Evolutionary conservation across 35 echinoderm and acorn worm genomes (phyloP), one percentile per base, ranked within the genome.

Genomic region (Holothuria glaberrima): DNA sequence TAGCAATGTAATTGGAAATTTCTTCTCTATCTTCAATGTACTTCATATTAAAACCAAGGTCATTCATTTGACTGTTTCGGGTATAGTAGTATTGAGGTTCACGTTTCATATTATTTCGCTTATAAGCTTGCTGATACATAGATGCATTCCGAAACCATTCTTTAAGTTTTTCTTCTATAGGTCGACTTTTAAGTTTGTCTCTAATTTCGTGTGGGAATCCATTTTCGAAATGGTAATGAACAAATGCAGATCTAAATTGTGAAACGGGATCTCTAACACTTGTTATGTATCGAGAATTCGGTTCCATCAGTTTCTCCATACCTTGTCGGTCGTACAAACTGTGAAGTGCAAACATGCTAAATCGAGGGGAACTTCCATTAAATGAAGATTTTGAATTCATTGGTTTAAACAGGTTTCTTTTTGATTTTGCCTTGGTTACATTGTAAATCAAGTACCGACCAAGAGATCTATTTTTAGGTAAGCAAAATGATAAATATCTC

Each of bases 191-290:
- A 25, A 75, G 33, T 5, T 52, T 30, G 5, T 18, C 21, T 74
- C 35, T 89, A 19, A 82, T 24, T 19, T 28, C n/a, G 6, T 44
- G 1, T 14, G 80, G 48, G 21, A 97, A 93, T 1, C 82, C 48
- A 32, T 91, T 82, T 4, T 89, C 83, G 20, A 93, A 84, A 20
- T 90, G 56, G 76, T 93, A 97, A 74, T 88, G 60, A 1, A 56
- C 72, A 61, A 97, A 93, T 2, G 94, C 94, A 18, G 95, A 98
- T 70, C 92, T 89, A 67, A 98, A 98, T 67, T 98, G 95, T 6
- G 87, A 33, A 21, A 46, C 80, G 27, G 95, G 95, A 17, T 98
- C 90, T n/a, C 95, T 35, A 13, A 98, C 35, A 29, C 92, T 91
- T 24, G 95, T 98, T 48, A 98, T 90, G 44, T 98, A 98, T 32